Evolutionary conservation across 2,113 vertebrate species (phyloP).

Genomic region (Polypterus bichir): DNA sequence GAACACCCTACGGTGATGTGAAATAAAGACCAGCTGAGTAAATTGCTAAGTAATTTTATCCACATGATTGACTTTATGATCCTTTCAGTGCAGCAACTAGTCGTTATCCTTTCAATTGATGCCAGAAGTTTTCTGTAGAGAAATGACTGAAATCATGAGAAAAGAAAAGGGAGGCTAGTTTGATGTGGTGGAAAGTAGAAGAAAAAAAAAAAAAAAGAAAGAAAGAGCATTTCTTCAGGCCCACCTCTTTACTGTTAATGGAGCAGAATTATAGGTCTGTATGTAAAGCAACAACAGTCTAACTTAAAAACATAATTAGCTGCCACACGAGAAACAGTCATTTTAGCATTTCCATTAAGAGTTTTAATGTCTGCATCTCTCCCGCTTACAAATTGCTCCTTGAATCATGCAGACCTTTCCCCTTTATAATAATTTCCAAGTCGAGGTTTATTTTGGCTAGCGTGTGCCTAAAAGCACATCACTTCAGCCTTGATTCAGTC

Average conservation of each 20-base stretch:
- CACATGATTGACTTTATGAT: conserved; percentile 95
- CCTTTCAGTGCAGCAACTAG: conserved; percentile 76
- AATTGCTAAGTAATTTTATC: conserved; percentile 83
- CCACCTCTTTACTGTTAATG: conserved; percentile 59
- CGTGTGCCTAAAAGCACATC: too few relatives aligned
- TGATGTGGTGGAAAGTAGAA: conserved; percentile 39
- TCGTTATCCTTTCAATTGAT: conserved; percentile 87
- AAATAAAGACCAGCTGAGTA: conserved; percentile 76
- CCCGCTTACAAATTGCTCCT: conserved; percentile 36
- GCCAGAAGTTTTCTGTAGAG: conserved; percentile 60
- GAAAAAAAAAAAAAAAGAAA: too few relatives aligned
- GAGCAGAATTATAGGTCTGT: conserved; percentile 69
- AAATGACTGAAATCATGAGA: conserved; percentile 61
- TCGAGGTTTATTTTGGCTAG: not conserved
- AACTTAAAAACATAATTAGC: conserved; percentile 64
- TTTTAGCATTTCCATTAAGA: conserved; percentile 50
- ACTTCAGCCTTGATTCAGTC: too few relatives aligned
- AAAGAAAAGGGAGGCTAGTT: conserved; percentile 47
- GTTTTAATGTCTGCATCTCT: conserved; percentile 31
- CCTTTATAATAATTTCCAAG: conserved; percentile 34
- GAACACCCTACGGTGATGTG: conserved; percentile 42
- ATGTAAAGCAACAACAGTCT: conserved; percentile 58
- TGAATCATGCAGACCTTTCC: conserved; percentile 29
- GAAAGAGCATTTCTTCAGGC: conserved; percentile 28
- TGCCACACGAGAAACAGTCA: conserved; percentile 56